Evolutionary conservation across 2,113 vertebrate genomes (phyloP).

Genomic region (Channa maculata): DNA sequence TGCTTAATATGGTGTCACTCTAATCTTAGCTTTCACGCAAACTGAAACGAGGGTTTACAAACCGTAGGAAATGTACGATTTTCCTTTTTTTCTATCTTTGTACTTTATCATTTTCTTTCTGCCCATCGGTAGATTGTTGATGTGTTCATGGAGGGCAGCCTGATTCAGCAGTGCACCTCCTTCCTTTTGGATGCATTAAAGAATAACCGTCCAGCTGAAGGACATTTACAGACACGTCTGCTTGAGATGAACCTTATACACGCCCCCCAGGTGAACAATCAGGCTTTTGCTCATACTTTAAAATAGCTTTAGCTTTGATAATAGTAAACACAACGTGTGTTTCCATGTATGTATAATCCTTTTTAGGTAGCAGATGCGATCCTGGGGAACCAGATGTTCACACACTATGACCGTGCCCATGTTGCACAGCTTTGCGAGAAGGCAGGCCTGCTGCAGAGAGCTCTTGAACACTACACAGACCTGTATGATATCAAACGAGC

Average conservation of each 20-base stretch:
- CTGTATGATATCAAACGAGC: conserved; percentile 92
- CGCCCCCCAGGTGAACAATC: conserved; percentile 87
- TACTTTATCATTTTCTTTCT: background rate
- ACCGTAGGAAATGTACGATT: background rate
- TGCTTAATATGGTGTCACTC: conserved; percentile 29
- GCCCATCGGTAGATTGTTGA: conserved; percentile 88
- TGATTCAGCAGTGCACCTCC: conserved; percentile 94
- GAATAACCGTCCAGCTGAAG: conserved; percentile 90
- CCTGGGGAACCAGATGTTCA: conserved; percentile 96
- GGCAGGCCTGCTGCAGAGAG: conserved; percentile 91
- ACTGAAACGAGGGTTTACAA: conserved; percentile 24
- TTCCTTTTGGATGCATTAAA: conserved; percentile 93
- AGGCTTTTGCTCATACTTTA: background rate
- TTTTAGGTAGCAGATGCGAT: conserved; percentile 93
- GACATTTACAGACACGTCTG: conserved; percentile 92
- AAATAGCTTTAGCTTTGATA: background rate
- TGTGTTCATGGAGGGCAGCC: conserved; percentile 95
- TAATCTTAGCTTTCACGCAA: conserved; percentile 14
- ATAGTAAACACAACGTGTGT: background rate
- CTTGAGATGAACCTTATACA: conserved; percentile 96
- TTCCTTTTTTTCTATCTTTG: background rate
- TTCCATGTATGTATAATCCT: conserved; percentile 11
- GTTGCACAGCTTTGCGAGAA: conserved; percentile 95
- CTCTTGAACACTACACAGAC: conserved; percentile 92
- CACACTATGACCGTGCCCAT: conserved; percentile 91